Evolutionary conservation across 1,140 invertebrate genomes (phyloP), one percentile per base, ranked within the genome.

Genomic region (Brachionus angularis): DNA sequence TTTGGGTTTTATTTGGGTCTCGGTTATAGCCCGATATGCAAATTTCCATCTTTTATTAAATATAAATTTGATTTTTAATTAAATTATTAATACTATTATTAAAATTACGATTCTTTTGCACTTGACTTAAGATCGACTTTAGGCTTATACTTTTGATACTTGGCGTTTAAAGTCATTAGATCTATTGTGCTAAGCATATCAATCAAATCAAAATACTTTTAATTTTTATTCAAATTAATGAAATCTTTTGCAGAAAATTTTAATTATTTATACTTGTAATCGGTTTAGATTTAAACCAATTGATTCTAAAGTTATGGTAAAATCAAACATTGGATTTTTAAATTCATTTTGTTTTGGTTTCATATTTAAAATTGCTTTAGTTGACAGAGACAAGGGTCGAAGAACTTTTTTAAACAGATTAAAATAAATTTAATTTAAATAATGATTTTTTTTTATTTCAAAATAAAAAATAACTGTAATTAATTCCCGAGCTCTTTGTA

Each of bases 251-350:
- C 0, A 23, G 12, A 58, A 34, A 36, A 25, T 25, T 1, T 14
- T 33, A 3, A 16, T 14, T 70, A n/a, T n/a, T n/a, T n/a, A n/a
- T 36, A 70, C 67, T 52, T 70, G 67, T 16, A 50, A 12, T 31
- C 67, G 29, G 33, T 52, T 70, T n/a, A 70, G n/a, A 70, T 42
- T 53, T 18, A 70, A 21, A 53, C 47, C 33, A 12, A 70, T 70
- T 52, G 46, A 50, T 27, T 70, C 67, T 36, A 70, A 31, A 42
- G 31, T 46, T 16, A 70, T 29, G 8, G 27, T 70, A 10, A 70
- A 39, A 52, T 70, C 67, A 18, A 71, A 61, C 34, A 71, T 36
- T 27, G 70, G 70, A 10, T 5, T 33, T 16, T 29, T n/a, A 25
- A 46, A 71, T 5, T 55, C 23, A 44, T 44, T 18, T 71, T 55